phyloP scores from a whole-genome alignment of 2,797 vertebrate genomes.

The Thaleichthys pacificus region DNA sequence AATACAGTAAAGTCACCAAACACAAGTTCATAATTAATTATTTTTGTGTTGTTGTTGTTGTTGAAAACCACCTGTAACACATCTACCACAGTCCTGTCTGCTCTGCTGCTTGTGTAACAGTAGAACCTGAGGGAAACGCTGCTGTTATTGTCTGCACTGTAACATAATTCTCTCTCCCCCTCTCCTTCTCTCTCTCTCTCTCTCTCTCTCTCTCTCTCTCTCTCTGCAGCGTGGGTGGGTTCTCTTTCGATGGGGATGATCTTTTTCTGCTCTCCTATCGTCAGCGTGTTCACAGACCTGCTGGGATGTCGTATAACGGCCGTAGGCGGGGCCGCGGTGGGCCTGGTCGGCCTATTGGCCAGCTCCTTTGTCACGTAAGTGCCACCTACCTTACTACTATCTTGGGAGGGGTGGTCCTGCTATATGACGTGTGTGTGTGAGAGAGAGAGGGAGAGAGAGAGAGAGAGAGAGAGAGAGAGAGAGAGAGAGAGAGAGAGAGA shows the following conservation, averaged over 20 bases:
- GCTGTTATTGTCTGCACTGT: not conserved
- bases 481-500: too few species aligned
- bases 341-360: slow-evolving; percentile 83
- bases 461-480: too few species aligned
- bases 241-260: slow-evolving; percentile 98
- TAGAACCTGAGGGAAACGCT: not conserved
- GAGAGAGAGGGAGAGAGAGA: too few species aligned
- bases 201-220: slow-evolving; percentile 12
- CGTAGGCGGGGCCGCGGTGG: slow-evolving; percentile 85
- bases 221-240: slow-evolving; percentile 87
- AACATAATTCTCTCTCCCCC: not conserved
- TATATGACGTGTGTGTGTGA: not conserved
- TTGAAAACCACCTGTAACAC: too few species aligned
- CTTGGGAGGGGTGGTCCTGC: not conserved
- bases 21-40: not conserved
- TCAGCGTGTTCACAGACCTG: slow-evolving; percentile 91
- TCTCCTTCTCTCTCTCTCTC: too few species aligned
- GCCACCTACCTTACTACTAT: slow-evolving; percentile 9
- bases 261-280: slow-evolving; percentile 96
- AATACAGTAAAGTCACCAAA: not conserved
- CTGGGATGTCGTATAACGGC: slow-evolving; percentile 89
- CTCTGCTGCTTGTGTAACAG: not conserved
- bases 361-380: slow-evolving; percentile 93
- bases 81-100: not conserved
- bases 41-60: not conserved